Base-by-base conservation (phyloP, 2,888 invertebrate genomes). In the Ecliptopera silaceata region DNA sequence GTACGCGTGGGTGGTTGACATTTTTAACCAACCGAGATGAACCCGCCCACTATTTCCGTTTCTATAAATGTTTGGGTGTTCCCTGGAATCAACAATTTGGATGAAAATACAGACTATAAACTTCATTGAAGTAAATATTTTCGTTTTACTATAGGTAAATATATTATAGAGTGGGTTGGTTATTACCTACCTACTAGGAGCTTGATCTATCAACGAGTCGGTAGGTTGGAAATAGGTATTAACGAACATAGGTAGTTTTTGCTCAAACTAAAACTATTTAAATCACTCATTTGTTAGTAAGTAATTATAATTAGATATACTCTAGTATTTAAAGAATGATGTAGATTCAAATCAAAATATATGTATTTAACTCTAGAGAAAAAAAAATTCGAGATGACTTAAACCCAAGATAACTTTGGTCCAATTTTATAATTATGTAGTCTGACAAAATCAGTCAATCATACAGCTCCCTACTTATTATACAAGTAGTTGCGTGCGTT, bases 1-100 rank as follows among this genome's bases (percentile, higher is more conserved):
- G 58, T 41, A 68, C 74, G 78, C 70, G 74, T 75, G 69, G 71
- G 77, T 74, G 81, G 79, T 75, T 85, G 88, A 88, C 89, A 87
- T 77, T 85, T 85, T 80, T 71, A 77, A 75, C 86, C 84, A 85
- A 82, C 77, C 74, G 66, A 53, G 56, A 59, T 38, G 48, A 61
- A 63, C 65, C 82, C 86, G 85, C 88, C 87, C 81, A 79, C 80
- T 38, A 36, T n/a, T 36, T 39, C 45, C 38, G 50, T 59, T 58
- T 46, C 61, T 42, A 50, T 54, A 55, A 55, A 47, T 57, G 54
- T 58, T 59, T 50, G 57, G 48, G 55, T 55, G 53, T 41, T 58
- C 34, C 57, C 39, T 29, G 53, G 53, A 49, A 53, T 49, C 39
- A 18, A 13, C 20, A 6, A 13, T 31, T 44, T 49, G 15, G 36